Evolutionary conservation across 2,797 vertebrate genomes (phyloP).

Genomic region (Characodon lateralis): DNA sequence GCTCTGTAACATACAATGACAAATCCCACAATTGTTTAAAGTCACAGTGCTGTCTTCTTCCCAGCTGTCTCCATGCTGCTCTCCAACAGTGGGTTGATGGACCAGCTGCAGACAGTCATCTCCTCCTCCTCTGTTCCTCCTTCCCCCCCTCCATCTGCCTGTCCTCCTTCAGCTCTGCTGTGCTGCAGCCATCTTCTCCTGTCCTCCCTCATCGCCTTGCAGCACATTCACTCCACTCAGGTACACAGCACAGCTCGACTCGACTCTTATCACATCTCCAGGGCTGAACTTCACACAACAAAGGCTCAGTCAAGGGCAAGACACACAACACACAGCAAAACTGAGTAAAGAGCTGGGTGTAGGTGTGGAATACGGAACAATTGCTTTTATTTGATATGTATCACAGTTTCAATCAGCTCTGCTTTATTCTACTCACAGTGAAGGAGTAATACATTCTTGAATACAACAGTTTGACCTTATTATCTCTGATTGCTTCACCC

Average conservation of each 20-base stretch:
- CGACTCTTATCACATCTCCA: slow-evolving; percentile 50
- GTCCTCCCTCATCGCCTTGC: slow-evolving; percentile 86
- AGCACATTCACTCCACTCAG: slow-evolving; percentile 84
- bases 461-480: slow-evolving; percentile 20
- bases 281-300: slow-evolving; percentile 28
- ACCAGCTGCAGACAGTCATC: slow-evolving; percentile 87
- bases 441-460: slow-evolving; percentile 29
- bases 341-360: slow-evolving; percentile 16
- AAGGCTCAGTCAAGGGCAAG: slow-evolving; percentile 47
- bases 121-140: slow-evolving; percentile 57
- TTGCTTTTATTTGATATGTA: slow-evolving; percentile 30
- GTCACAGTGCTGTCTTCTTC: slow-evolving; percentile 46
- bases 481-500: slow-evolving; percentile 8
- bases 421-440: slow-evolving; percentile 1
- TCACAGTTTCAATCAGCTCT: slow-evolving; percentile 7
- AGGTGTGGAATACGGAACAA: slow-evolving; percentile 28
- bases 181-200: slow-evolving; percentile 88
- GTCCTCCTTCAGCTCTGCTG: slow-evolving; percentile 72
- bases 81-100: slow-evolving; percentile 85
- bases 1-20: slow-evolving; percentile 7
- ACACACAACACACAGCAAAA: slow-evolving; percentile 13
- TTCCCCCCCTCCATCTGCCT: slow-evolving; percentile 46
- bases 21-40: slow-evolving; percentile 36
- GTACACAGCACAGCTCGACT: slow-evolving; percentile 73
- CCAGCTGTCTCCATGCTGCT: slow-evolving; percentile 90